phyloP scores from a whole-genome alignment of 2,888 invertebrate species.

The Dyspetes luteomarginatus region DNA sequence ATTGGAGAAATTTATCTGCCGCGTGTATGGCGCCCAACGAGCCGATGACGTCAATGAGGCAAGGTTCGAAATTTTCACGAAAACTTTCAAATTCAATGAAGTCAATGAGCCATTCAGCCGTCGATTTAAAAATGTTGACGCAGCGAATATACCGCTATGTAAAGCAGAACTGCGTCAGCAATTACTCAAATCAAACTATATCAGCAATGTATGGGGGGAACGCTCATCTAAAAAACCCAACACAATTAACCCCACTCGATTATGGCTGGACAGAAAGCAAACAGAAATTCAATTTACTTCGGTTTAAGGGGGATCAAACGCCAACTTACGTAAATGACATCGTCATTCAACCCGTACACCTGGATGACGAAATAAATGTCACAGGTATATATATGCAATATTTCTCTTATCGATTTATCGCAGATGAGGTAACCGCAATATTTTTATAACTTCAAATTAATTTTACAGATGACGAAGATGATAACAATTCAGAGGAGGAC shows the following conservation, averaged over 20 bases:
- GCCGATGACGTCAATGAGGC: slow-evolving; percentile 8
- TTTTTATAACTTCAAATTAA: too few species aligned
- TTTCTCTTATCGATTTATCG: too few species aligned
- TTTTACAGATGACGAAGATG: too few species aligned
- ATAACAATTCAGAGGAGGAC: too few species aligned
- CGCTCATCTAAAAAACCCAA: slow-evolving; percentile 16
- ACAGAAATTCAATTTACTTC: neutral
- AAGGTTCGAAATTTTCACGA: slow-evolving; percentile 8
- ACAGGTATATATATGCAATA: too few species aligned
- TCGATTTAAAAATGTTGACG: neutral
- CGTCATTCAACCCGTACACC: too few species aligned
- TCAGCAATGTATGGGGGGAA: slow-evolving; percentile 4
- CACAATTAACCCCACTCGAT: slow-evolving; percentile 8
- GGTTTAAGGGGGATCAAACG: slow-evolving; percentile 25
- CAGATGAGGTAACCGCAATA: too few species aligned
- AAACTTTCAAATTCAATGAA: slow-evolving; percentile 9
- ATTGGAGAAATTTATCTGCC: slow-evolving; percentile 5
- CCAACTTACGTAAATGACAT: too few species aligned
- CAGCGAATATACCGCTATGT: slow-evolving; percentile 6
- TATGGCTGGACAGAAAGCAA: slow-evolving; percentile 17
- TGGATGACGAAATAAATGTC: too few species aligned
- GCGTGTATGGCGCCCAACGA: slow-evolving; percentile 6
- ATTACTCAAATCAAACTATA: neutral
- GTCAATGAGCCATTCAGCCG: neutral
- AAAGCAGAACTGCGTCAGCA: neutral